Conservation (phyloP, 2,113 vertebrate genomes). For the Pachyramphus minor region DNA sequence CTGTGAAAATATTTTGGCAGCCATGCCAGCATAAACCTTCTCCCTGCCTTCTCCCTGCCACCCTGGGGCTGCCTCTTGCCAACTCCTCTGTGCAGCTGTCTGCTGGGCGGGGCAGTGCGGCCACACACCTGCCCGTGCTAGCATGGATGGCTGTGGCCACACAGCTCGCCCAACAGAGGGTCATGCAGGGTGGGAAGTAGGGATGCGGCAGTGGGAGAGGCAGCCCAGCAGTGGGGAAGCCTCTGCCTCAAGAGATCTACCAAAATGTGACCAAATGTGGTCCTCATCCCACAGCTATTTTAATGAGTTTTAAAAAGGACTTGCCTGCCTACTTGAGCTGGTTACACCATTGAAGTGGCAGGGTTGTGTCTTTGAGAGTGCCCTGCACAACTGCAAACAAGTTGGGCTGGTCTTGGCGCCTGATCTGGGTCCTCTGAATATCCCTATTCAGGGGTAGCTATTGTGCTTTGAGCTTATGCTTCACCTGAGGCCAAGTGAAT, state of each 20-base stretch:
- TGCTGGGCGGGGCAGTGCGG: accelerated
- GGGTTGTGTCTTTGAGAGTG: background rate
- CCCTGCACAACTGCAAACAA: background rate
- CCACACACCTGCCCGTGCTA: accelerated
- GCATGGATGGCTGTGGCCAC: background rate
- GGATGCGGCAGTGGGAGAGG: background rate
- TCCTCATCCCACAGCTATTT: background rate
- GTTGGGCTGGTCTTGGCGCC: background rate
- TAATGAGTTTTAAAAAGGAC: background rate
- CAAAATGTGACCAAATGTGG: background rate
- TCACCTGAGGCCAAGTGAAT: background rate
- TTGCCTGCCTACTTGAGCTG: background rate
- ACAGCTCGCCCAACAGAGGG: background rate
- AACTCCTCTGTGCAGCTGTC: background rate
- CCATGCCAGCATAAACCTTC: background rate
- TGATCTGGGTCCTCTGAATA: background rate
- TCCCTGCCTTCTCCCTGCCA: background rate
- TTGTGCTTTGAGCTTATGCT: background rate
- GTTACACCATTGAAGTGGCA: background rate
- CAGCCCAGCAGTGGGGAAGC: background rate
- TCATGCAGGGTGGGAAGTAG: background rate
- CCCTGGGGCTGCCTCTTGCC: background rate
- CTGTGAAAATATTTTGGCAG: background rate
- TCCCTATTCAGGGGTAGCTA: background rate
- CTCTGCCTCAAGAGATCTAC: background rate